A percentile compares a stretch with the other conserved stretches of the same genome.
These are phyloP conservation scores for Leptatherina wallacei DNA, from an alignment of 2,797 vertebrate species.

Conservation along the genomic window DNA sequence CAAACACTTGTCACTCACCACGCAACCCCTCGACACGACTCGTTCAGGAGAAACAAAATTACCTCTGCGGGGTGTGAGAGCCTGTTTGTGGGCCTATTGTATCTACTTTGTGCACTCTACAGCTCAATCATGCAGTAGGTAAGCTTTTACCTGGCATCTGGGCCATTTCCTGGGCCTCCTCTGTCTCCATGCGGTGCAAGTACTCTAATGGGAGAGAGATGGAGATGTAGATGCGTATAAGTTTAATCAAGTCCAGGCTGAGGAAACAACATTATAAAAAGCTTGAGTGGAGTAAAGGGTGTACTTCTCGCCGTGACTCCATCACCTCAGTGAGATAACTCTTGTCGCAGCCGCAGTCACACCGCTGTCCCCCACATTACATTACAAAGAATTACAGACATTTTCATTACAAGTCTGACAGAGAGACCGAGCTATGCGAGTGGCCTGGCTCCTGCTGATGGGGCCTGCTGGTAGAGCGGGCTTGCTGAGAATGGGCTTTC, in stretches of 20 bases:
- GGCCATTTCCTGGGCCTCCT: slow-evolving; percentile 97
- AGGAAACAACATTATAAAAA: slow-evolving; percentile 84
- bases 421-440: slow-evolving; percentile 62
- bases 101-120: slow-evolving; percentile 51
- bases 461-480: slow-evolving; percentile 35
- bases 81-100: slow-evolving; percentile 65
- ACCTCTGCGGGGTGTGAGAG: slow-evolving; percentile 34
- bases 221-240: slow-evolving; percentile 66
- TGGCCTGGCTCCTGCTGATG: slow-evolving; percentile 52
- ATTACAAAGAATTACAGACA: slow-evolving; percentile 98
- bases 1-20: slow-evolving; percentile 66
- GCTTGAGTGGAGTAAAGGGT: slow-evolving; percentile 71
- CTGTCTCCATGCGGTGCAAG: slow-evolving; percentile 96
- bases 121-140: slow-evolving; percentile 63
- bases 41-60: slow-evolving; percentile 52
- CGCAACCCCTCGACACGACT: slow-evolving; percentile 31
- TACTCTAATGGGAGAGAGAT: slow-evolving; percentile 83
- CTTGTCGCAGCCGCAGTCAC: slow-evolving; percentile 87
- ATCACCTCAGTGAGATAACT: slow-evolving; percentile 84
- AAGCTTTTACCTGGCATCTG: slow-evolving; percentile 94
- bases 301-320: slow-evolving; percentile 82
- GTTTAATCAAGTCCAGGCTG: slow-evolving; percentile 88
- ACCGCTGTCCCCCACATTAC: slow-evolving; percentile 91
- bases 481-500: slow-evolving; percentile 75
- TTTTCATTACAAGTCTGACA: slow-evolving; percentile 87